Percentiles rank a stretch among this genome's conserved stretches.
Conservation (phyloP, 2,888 invertebrate species). For the Andrena fulva region DNA sequence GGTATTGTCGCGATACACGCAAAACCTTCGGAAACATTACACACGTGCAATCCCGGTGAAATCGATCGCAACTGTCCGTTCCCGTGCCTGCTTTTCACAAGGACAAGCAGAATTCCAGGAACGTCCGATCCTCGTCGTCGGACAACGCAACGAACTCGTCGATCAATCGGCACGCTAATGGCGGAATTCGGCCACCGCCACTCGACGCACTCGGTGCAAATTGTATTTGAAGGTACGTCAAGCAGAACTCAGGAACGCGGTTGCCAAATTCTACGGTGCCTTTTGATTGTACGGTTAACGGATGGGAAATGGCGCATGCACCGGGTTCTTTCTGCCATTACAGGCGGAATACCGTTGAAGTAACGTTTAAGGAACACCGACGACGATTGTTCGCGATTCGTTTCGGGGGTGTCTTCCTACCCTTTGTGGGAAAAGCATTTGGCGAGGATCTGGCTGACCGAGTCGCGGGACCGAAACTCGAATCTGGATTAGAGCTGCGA, state of each 20-base stretch:
- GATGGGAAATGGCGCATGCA: slow-evolving; percentile 8
- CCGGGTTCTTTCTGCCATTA: slow-evolving; percentile 25
- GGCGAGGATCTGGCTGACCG: background rate
- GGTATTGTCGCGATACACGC: slow-evolving; percentile 25
- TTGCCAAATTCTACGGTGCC: slow-evolving; percentile 59
- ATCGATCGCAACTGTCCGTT: slow-evolving; percentile 60
- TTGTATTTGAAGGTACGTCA: slow-evolving; percentile 62
- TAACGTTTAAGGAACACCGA: slow-evolving; percentile 18
- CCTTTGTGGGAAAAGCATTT: background rate
- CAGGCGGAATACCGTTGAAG: slow-evolving; percentile 8
- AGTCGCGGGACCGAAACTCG: background rate
- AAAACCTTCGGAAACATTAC: slow-evolving; percentile 11
- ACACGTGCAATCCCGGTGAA: slow-evolving; percentile 28
- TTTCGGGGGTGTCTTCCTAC: background rate
- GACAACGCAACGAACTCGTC: slow-evolving; percentile 58
- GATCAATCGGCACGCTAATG: slow-evolving; percentile 64
- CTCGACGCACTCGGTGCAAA: slow-evolving; percentile 62
- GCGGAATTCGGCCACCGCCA: slow-evolving; percentile 61
- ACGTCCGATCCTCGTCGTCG: slow-evolving; percentile 52
- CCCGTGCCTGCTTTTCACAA: slow-evolving; percentile 53
- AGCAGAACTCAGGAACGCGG: slow-evolving; percentile 42
- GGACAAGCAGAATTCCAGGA: slow-evolving; percentile 52
- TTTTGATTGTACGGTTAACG: slow-evolving; percentile 47
- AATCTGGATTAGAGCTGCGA: background rate
- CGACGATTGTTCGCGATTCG: background rate